These are phyloP conservation scores for Cyphomyrus discorhynchus DNA, from an alignment of 2,113 vertebrate species.

Conservation along the genomic window DNA sequence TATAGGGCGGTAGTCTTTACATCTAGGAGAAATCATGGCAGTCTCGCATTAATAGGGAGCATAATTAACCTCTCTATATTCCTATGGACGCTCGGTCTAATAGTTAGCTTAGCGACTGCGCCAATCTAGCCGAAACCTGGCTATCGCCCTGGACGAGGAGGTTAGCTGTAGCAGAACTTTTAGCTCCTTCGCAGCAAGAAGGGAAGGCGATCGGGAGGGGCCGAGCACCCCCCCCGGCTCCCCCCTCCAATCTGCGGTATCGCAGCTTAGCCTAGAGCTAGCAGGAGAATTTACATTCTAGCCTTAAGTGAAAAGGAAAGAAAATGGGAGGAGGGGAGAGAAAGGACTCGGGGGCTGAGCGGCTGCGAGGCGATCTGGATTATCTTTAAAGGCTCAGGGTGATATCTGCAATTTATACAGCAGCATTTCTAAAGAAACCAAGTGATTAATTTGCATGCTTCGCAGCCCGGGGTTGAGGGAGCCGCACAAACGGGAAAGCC, in stretches of 20 bases:
- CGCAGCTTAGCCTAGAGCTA: constrained; percentile 49
- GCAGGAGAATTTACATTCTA: constrained; percentile 56
- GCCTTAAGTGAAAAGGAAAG: constrained; percentile 55
- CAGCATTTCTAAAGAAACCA: constrained; percentile 31
- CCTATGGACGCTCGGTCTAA: background rate
- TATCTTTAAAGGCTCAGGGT: constrained; percentile 71
- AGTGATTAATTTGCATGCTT: constrained; percentile 66
- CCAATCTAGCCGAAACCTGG: background rate
- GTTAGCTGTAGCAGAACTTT: background rate
- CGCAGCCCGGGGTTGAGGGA: constrained; percentile 64
- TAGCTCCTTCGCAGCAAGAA: background rate
- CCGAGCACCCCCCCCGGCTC: background rate
- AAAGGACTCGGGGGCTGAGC: constrained; percentile 63
- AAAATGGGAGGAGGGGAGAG: constrained; percentile 44
- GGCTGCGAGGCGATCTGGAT: constrained; percentile 71
- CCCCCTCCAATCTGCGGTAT: constrained; percentile 27
- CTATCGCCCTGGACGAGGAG: background rate
- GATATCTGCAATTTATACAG: constrained; percentile 69
- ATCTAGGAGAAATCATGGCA: background rate
- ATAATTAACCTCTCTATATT: background rate
- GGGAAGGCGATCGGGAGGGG: background rate
- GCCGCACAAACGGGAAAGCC: constrained; percentile 71
- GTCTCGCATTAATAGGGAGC: background rate
- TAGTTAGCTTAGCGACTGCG: background rate
- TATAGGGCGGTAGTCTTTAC: background rate